Base-by-base conservation (phyloP, 2,113 vertebrate genomes). In the Verasper variegatus region DNA sequence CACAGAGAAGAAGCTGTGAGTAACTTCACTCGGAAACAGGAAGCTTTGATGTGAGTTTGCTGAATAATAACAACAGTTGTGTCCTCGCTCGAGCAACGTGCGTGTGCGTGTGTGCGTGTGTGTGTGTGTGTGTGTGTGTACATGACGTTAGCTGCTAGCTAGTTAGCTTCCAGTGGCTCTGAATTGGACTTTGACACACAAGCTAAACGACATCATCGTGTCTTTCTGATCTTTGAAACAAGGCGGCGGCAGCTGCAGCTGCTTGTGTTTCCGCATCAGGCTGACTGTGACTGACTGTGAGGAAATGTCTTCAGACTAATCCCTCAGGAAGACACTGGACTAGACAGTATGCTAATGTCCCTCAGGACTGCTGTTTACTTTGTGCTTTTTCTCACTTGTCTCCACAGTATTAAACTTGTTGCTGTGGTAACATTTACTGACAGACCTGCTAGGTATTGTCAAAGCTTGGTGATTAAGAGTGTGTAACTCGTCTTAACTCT, bases 291-390 rank as follows among this genome's bases (percentile, higher is more conserved):
- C 40, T 42, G 26, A 49, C 42, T 40, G 2, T 71, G n/a, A 15
- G 35, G n/a, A 76, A 71, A 47, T 60, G 42, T 65, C 21, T 42
- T 5, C 13, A 21, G 6, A 2, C 31, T 57, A 71, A 72, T 74
- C 57, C 15, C 20, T 13, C 26, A 23, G 8, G 70, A 21, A 66
- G 3, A 52, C 49, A 62, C 49, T 11, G 15, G 69, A 47, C 31
- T 10, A 55, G 26, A 20, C 40, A 49, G 42, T 60, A 18, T 58
- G 58, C 71, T 59, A 27, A 58, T 51, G 61, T 37, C 2, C 23
- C 35, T 31, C 52, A 18, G 18, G 47, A 5, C 6, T 31, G 52
- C 1, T 59, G 17, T 66, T 79, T 51, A 20, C 10, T 49, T 15
- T 51, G 5, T 31, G 31, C 7, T 7, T 7, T 7, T 31, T 31